Evolutionary conservation across 1,140 invertebrate genomes (phyloP), one percentile per base, ranked within the genome.

Genomic region (Drosophila pachea): DNA sequence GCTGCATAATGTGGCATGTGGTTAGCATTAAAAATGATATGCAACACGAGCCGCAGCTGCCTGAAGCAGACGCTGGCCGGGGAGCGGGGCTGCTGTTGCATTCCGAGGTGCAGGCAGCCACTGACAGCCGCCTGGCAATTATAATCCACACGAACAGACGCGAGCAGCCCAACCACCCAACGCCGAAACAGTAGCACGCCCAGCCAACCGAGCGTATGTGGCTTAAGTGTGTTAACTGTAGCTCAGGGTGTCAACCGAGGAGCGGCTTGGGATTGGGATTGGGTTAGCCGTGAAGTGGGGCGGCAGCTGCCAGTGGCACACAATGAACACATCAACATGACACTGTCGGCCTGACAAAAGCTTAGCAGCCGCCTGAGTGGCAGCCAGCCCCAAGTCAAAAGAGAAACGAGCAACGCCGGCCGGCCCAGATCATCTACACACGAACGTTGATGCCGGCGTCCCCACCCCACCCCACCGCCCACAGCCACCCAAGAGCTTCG

Each of bases 21-120:
- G 78, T 84, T 84, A 84, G 78, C 78, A 83, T 83, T 83, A 83
- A 83, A 83, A 83, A 83, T 83, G 78, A 83, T 83, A 83, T 83
- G 78, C 78, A 83, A 83, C 78, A 84, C 70, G 73, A 83, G 75
- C 64, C 47, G 58, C 79, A 78, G 36, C 45, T 65, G 68, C 29
- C 9, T 40, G 53, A 0, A 16, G 8, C 29, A 5, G 38, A 11
- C 35, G 3, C 7, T 7, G 35, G 5, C 2, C 7, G 4, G 9
- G 2, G 7, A 12, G 7, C 14, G 40, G n/a, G 4, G 12, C 5
- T 7, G 31, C 31, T 9, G 6, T 62, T 56, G 71, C 63, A 43
- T 70, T 59, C 52, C 52, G 64, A 67, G 63, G 63, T 67, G 78
- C 74, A 76, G 73, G 65, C 79, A 84, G 75, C 70, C 79, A 68